Percentiles rank a stretch among this genome's conserved stretches.
Conservation (phyloP, 35 echinoderm and acorn worm genomes). For the Lytechinus pictus region DNA sequence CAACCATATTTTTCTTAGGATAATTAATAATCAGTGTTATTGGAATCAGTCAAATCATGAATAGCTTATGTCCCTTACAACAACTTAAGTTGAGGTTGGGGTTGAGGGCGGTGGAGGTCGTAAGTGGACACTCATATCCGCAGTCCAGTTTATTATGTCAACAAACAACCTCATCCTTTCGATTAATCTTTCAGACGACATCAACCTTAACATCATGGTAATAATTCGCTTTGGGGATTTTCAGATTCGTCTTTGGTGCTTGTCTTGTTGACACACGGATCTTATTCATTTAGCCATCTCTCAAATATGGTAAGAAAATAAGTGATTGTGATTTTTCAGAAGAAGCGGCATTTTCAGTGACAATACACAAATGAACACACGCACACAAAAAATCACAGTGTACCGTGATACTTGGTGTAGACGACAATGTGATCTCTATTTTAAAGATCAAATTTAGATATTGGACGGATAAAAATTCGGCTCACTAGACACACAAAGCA, state of each 20-base stretch:
- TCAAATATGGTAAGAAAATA: not conserved
- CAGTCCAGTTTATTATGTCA: not conserved
- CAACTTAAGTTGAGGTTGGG: too few relatives aligned
- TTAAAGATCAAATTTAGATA: too few relatives aligned
- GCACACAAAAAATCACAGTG: not conserved
- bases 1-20: too few relatives aligned
- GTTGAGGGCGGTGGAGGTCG: not conserved
- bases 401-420: too few relatives aligned
- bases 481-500: too few relatives aligned
- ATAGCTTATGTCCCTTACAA: too few relatives aligned
- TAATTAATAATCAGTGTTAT: too few relatives aligned
- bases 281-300: not conserved
- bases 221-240: not conserved
- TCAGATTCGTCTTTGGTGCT: not conserved
- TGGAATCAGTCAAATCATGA: too few relatives aligned
- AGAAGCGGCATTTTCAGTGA: not conserved
- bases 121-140: not conserved
- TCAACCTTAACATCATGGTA: not conserved
- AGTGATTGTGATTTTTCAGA: not conserved
- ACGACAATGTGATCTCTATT: too few relatives aligned
- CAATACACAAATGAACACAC: not conserved
- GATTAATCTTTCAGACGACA: not conserved
- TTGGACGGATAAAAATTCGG: too few relatives aligned
- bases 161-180: not conserved
- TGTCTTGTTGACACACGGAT: not conserved